These are phyloP conservation scores for Pleuronectes platessa DNA, from an alignment of 2,113 vertebrate species.

Conservation along the genomic window DNA sequence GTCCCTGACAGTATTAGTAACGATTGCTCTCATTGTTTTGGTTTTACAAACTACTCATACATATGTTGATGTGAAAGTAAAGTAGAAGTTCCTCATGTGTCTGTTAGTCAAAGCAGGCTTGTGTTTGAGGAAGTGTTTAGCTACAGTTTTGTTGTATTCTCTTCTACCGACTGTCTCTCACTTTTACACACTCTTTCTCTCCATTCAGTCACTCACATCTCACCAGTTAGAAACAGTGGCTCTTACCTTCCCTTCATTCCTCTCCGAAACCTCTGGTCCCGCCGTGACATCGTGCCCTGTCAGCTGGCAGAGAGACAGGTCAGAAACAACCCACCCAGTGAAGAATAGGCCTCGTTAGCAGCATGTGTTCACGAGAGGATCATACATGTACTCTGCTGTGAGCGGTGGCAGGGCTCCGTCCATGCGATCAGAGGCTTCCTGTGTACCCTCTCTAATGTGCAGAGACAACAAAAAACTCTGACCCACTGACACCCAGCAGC, in stretches of 20 bases:
- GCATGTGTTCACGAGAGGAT: slow-evolving; percentile 22
- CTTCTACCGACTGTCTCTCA: slow-evolving; percentile 1
- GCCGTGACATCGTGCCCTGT: slow-evolving; percentile 74
- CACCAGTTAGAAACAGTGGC: neutral
- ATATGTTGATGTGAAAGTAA: slow-evolving; percentile 5
- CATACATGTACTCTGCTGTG: neutral
- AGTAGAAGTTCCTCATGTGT: neutral
- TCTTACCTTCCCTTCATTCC: slow-evolving; percentile 81
- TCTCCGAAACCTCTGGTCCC: slow-evolving; percentile 80
- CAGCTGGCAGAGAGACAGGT: slow-evolving; percentile 18
- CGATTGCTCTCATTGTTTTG: neutral
- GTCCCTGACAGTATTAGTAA: neutral
- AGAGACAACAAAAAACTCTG: slow-evolving; percentile 44
- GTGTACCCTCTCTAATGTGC: slow-evolving; percentile 44
- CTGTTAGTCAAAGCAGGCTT: neutral
- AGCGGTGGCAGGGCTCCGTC: neutral
- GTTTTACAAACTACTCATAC: neutral
- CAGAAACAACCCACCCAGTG: slow-evolving; percentile 25
- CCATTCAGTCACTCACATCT: slow-evolving; percentile 1
- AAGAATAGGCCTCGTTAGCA: slow-evolving; percentile 4
- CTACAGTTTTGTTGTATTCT: neutral
- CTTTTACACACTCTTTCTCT: neutral
- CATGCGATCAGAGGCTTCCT: slow-evolving; percentile 59
- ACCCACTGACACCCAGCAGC: slow-evolving; percentile 58
- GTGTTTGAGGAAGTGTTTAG: slow-evolving; percentile 58